A percentile compares a stretch with the other conserved stretches of the same genome.
phyloP scores from a whole-genome alignment of 2,797 vertebrate species.

The Lepilemur ruficaudatus region DNA sequence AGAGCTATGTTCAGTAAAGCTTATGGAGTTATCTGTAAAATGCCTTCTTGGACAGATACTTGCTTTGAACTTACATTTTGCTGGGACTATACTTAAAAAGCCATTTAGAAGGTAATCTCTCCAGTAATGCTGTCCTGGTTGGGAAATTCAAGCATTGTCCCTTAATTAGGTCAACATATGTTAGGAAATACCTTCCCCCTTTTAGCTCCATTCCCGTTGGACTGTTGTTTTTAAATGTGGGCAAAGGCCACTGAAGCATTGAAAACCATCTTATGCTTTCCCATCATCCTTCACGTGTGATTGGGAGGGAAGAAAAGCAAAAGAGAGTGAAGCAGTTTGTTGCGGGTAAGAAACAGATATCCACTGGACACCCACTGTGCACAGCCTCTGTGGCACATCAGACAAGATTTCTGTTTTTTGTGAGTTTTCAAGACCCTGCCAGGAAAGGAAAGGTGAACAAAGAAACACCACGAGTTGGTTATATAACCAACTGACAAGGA shows the following conservation, averaged over 20 bases:
- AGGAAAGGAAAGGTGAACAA: neutral
- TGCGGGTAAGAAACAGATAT: neutral
- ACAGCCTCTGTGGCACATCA: neutral
- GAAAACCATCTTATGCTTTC: neutral
- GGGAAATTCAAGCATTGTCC: slow-evolving; percentile 65
- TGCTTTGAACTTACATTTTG: slow-evolving; percentile 60
- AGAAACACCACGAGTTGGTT: neutral
- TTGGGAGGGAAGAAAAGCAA: neutral
- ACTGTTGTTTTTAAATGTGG: slow-evolving; percentile 1
- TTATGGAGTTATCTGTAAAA: neutral
- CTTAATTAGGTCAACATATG: slow-evolving; percentile 71
- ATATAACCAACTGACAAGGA: neutral
- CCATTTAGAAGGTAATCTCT: slow-evolving; percentile 56
- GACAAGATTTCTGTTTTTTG: neutral
- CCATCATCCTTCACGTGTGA: neutral
- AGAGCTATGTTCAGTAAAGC: slow-evolving; percentile 1
- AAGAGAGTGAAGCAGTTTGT: neutral
- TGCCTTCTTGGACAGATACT: neutral
- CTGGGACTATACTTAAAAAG: slow-evolving; percentile 58
- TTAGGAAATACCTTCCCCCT: slow-evolving; percentile 60
- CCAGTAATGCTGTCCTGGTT: slow-evolving; percentile 54
- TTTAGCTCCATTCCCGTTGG: neutral
- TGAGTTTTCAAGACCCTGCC: neutral
- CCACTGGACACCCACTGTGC: accelerated
- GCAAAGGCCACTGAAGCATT: neutral